Percentiles rank a stretch among this genome's conserved stretches.
Evolutionary conservation across 2,113 vertebrate species (phyloP).

Genomic region (Ondatra zibethicus): DNA sequence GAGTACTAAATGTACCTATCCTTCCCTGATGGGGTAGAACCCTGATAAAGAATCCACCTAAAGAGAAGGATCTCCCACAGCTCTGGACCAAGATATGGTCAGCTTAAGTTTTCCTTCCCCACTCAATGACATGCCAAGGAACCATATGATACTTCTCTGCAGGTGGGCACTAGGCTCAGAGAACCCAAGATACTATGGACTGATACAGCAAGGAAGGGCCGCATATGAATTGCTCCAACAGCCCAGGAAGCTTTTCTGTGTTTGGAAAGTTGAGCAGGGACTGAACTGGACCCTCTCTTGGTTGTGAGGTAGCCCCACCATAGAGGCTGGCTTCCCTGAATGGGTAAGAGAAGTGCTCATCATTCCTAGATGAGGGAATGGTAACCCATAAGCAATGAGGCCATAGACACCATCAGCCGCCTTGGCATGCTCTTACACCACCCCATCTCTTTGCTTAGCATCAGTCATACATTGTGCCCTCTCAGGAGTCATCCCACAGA

Average conservation of each 20-base stretch:
- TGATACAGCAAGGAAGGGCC: neutral
- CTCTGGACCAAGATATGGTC: neutral
- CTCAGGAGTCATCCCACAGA: neutral
- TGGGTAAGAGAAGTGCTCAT: neutral
- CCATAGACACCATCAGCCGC: neutral
- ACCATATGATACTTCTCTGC: neutral
- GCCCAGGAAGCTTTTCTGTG: no score
- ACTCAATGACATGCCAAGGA: neutral
- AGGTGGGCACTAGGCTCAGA: neutral
- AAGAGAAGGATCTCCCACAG: neutral
- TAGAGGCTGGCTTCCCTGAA: neutral
- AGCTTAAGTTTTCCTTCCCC: neutral
- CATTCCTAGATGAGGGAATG: neutral
- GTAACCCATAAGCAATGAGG: neutral
- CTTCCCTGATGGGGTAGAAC: neutral
- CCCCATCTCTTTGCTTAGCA: neutral
- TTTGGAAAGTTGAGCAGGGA: neutral
- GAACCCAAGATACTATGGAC: neutral
- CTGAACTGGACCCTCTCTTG: neutral
- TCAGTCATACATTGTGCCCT: neutral
- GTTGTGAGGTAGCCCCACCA: rapidly evolving
- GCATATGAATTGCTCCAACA: no score
- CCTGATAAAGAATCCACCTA: neutral
- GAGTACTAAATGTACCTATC: rapidly evolving
- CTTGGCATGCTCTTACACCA: neutral